Evolutionary conservation across 2,888 invertebrate species (phyloP).

Genomic region (Metellina segmentata): DNA sequence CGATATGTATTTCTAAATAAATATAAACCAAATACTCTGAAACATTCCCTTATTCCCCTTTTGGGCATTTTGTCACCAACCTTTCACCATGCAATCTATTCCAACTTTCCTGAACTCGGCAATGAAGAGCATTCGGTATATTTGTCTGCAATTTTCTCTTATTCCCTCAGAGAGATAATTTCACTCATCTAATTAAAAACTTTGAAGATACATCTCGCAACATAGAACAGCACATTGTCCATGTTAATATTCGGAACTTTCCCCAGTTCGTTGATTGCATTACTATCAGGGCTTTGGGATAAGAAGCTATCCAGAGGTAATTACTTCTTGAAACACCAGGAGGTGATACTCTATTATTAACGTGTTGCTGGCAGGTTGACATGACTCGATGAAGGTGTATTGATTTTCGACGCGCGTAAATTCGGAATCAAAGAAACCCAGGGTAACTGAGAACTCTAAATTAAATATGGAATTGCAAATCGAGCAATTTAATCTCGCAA

Average conservation of each 20-base stretch:
- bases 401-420: background rate
- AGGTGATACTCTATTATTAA: background rate
- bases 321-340: background rate
- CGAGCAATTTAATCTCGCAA: no score
- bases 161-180: background rate
- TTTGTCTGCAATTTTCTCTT: background rate
- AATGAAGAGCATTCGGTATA: background rate
- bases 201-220: background rate
- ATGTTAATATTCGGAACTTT: background rate
- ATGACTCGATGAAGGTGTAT: no score
- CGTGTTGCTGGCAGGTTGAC: background rate
- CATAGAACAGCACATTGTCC: background rate
- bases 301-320: background rate
- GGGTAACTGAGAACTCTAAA: background rate
- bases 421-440: background rate
- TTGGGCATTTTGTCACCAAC: background rate
- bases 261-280: background rate
- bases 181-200: background rate
- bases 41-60: background rate
- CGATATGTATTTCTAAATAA: no score
- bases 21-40: no score
- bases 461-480: background rate
- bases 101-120: background rate
- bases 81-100: background rate
- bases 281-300: background rate